Base-by-base conservation (phyloP, 2,797 vertebrate genomes). In the Discoglossus pictus region DNA sequence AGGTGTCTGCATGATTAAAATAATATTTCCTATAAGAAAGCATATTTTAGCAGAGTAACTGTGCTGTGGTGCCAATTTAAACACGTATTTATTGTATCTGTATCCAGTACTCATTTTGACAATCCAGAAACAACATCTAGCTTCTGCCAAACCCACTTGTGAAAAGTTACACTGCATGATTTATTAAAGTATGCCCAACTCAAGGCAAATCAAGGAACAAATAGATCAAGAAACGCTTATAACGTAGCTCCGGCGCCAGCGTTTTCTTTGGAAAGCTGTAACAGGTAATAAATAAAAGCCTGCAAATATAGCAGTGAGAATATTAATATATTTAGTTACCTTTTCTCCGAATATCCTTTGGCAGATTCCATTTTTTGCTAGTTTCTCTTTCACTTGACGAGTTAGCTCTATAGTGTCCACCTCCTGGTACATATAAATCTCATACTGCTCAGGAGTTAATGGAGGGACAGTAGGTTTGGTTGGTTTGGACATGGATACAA, bases 331-430 rank as follows among this genome's bases (percentile, higher is more conserved):
- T 13, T 11, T 59, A 2, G 79, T 85, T 85, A 95, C 93, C 93
- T 95, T 95, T 86, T 95, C 93, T 69, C 93, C 93, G 18, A 95
- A 95, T 86, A 95, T 90, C 78, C 92, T 88, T 75, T 95, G 93
- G 82, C 93, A 95, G 86, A 95, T 94, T 83, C 93, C 93, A 16
- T 92, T 95, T 87, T 95, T 95, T 82, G 93, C 92, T 79, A 95
- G 87, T 83, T 93, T 94, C 83, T 95, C 93, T 71, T 95, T 95
- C 78, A 95, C 90, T 84, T 93, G 93, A 75, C 92, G 91, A 3
- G 93, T 95, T 70, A 95, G 89, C 79, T 94, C 93, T 24, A 91
- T 88, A 5, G 93, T 95, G 81, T 94, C 93, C 86, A 95, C 91
- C 31, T 95, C 93, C 83, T 93, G 93, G 87, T 95, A 93, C 93